These are phyloP conservation scores for Spilosoma lubricipeda DNA, from an alignment of 2,888 invertebrate genomes.

Conservation along the genomic window DNA sequence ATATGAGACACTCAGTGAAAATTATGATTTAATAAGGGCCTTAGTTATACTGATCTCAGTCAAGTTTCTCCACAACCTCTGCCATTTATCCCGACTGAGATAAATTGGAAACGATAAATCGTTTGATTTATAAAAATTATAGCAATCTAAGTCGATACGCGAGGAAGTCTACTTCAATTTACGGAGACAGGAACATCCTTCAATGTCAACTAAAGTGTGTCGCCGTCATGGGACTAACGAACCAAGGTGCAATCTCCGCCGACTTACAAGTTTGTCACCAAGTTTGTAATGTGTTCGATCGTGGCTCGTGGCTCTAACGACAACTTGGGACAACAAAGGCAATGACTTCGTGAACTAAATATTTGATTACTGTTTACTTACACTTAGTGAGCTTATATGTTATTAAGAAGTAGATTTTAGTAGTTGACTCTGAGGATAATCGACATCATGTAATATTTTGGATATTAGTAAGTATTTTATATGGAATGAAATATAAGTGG, in stretches of 20 bases:
- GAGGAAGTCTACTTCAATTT: constrained; percentile 13
- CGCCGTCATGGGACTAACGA: constrained; percentile 35
- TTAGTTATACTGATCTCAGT: background rate
- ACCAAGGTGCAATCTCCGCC: constrained; percentile 45
- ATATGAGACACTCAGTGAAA: background rate
- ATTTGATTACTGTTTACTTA: background rate
- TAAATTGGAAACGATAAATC: constrained; percentile 3
- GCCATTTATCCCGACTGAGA: background rate
- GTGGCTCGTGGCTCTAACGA: background rate
- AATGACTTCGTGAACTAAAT: background rate
- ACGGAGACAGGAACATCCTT: constrained; percentile 11
- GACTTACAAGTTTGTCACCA: constrained; percentile 16
- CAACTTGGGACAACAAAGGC: background rate
- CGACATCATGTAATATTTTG: background rate
- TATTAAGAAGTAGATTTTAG: background rate
- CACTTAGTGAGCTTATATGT: background rate
- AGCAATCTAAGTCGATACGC: constrained; percentile 9
- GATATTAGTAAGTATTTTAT: background rate
- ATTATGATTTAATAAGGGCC: background rate
- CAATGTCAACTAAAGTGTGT: constrained; percentile 17
- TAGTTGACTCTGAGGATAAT: background rate
- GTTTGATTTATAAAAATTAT: constrained; percentile 4
- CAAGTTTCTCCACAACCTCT: background rate
- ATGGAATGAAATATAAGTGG: background rate
- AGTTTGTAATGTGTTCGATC: background rate